Base-by-base conservation (phyloP, 2,888 invertebrate genomes). In the Phengaris alcon region DNA sequence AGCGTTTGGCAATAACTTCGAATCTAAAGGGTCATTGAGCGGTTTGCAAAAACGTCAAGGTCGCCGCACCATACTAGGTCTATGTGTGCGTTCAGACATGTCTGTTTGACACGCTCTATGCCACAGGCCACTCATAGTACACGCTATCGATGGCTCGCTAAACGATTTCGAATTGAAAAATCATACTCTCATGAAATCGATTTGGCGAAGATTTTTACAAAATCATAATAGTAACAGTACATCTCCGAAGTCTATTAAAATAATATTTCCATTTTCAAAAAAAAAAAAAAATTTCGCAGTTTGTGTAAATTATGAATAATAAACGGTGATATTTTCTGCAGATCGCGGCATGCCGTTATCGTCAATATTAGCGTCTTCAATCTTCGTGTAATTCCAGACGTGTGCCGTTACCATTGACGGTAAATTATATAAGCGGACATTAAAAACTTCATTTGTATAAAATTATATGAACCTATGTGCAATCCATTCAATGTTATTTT, bases 11-110 rank as follows among this genome's bases (percentile, higher is more conserved):
- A 79, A 80, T 80, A 80, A 80, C 74, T 81, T 81, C 79, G 80
- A 77, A 79, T 78, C 79, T 80, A 78, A 80, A 81, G 82, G 81
- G 81, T 82, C 83, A 81, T 79, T 81, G 81, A 79, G 81, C 80
- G 78, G 81, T 80, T 75, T 81, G 80, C 80, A 79, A 79, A 82
- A 81, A 80, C 76, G 78, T 81, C 82, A 84, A 84, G 84, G 84
- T 79, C 81, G 75, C 77, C 80, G 76, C 77, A 79, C 75, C 73
- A 76, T 79, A 76, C 79, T 78, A 79, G 78, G 74, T 78, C 74
- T 79, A 76, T 79, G 79, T 78, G 75, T 77, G 78, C 78, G 78
- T 77, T 52, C 79, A 81, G 80, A 79, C 79, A 76, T 46, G 77
- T 78, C 77, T 77, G 79, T 77, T 79, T 78, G 79, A 77, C 78